These are phyloP conservation scores for Spea hammondii DNA, from an alignment of 2,797 vertebrate genomes.

Conservation along the genomic window DNA sequence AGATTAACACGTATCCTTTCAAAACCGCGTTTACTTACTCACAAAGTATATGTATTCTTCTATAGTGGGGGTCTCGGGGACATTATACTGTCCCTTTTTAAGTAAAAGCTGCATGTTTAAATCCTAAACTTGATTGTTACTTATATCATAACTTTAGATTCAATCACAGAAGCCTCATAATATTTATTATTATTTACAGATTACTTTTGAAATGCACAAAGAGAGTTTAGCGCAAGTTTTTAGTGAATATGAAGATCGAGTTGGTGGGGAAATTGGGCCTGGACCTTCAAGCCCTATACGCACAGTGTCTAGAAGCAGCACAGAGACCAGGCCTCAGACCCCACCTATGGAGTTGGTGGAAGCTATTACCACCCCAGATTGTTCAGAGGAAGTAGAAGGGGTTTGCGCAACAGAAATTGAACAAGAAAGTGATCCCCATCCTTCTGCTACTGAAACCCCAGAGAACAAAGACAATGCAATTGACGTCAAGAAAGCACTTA, in stretches of 20 bases:
- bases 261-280: conserved; percentile 56
- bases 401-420: conserved; percentile 45
- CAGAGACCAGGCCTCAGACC: conserved; percentile 53
- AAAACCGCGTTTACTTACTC: too few species aligned
- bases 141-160: too few species aligned
- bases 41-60: too few species aligned
- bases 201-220: conserved; percentile 94
- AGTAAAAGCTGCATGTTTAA: too few species aligned
- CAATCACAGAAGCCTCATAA: too few species aligned
- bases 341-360: conserved; percentile 55
- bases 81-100: too few species aligned
- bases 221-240: conserved; percentile 85
- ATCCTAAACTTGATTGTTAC: too few species aligned
- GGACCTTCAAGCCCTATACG: conserved; percentile 62
- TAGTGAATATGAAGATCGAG: conserved; percentile 80
- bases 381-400: conserved; percentile 24
- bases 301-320: conserved; percentile 74
- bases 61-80: too few species aligned
- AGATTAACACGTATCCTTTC: too few species aligned
- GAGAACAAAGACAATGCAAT: conserved; percentile 29
- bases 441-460: conserved; percentile 38
- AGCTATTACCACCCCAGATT: conserved; percentile 16
- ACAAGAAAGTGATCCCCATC: conserved; percentile 31
- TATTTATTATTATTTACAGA: conserved; percentile 68
- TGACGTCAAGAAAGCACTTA: conserved; percentile 46